Conservation (phyloP, 2,113 vertebrate species). For the Andinoacara biseriatus region DNA sequence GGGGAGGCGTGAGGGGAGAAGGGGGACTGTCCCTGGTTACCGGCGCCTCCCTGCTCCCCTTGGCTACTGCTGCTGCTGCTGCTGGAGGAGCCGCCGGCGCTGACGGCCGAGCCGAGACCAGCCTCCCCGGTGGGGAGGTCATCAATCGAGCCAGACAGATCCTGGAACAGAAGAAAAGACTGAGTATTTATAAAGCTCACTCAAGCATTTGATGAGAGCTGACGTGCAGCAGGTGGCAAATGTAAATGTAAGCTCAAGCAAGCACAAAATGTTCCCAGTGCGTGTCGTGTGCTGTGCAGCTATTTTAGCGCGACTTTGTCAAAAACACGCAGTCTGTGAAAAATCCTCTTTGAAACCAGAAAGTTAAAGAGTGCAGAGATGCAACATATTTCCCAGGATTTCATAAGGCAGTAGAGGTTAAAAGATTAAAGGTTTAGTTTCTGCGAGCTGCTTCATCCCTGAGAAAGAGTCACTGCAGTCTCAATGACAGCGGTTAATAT, state of each 20-base stretch:
- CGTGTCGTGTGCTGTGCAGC: slow-evolving; percentile 16
- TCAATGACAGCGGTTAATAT: slow-evolving; percentile 21
- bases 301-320: not conserved
- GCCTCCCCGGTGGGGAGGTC: slow-evolving; percentile 96
- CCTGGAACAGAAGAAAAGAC: slow-evolving; percentile 79
- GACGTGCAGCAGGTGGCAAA: slow-evolving; percentile 46
- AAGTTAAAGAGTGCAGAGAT: not conserved
- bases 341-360: not conserved
- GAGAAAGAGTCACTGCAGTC: slow-evolving; percentile 2
- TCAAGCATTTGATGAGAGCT: slow-evolving; percentile 40
- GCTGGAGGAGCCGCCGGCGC: slow-evolving; percentile 83
- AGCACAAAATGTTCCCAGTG: slow-evolving; percentile 6
- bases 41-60: slow-evolving; percentile 83
- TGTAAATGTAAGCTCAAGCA: slow-evolving; percentile 25
- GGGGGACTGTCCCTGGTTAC: slow-evolving; percentile 92
- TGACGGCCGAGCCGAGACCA: slow-evolving; percentile 87
- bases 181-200: slow-evolving; percentile 44
- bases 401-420: not conserved
- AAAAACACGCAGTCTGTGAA: not conserved
- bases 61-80: slow-evolving; percentile 87
- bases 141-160: slow-evolving; percentile 95
- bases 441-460: not conserved
- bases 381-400: not conserved
- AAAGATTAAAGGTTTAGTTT: not conserved
- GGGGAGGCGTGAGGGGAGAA: slow-evolving; percentile 96